These are phyloP conservation scores for Microctenopoma stevenorrisi DNA, from an alignment of 2,797 vertebrate genomes.

Conservation along the genomic window DNA sequence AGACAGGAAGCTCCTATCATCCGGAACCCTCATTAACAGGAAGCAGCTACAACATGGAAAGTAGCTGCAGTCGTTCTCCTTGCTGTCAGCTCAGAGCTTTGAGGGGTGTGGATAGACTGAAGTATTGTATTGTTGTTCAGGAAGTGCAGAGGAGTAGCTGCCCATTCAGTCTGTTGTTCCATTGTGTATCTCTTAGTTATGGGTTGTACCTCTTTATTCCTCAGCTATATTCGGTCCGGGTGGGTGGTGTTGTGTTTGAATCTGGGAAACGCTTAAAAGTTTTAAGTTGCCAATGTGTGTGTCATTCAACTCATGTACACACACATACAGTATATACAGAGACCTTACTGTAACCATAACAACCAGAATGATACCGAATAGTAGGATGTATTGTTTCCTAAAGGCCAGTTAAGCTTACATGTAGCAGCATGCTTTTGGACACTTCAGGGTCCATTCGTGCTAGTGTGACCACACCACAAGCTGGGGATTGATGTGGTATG, in stretches of 20 bases:
- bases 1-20: conserved; percentile 79
- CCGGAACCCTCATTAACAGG: conserved; percentile 73
- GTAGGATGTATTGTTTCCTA: conserved; percentile 27
- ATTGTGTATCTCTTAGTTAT: conserved; percentile 74
- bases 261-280: conserved; percentile 59
- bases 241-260: conserved; percentile 60
- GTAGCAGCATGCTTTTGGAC: conserved; percentile 44
- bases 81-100: conserved; percentile 48
- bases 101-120: conserved; percentile 58
- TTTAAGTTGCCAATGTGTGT: conserved; percentile 41
- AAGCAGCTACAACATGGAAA: conserved; percentile 78
- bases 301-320: conserved; percentile 12
- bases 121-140: conserved; percentile 79
- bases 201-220: conserved; percentile 49
- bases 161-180: conserved; percentile 64
- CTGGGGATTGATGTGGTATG: conserved; percentile 72
- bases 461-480: conserved; percentile 67
- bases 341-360: conserved; percentile 37
- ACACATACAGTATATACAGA: conserved; percentile 15
- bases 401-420: conserved; percentile 26
- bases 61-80: conserved; percentile 64
- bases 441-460: conserved; percentile 66
- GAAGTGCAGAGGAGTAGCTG: conserved; percentile 78
- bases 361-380: conserved; percentile 30
- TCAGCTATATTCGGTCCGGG: conserved; percentile 68